phyloP scores from a whole-genome alignment of 2,113 vertebrate species.

The Maccullochella peelii region DNA sequence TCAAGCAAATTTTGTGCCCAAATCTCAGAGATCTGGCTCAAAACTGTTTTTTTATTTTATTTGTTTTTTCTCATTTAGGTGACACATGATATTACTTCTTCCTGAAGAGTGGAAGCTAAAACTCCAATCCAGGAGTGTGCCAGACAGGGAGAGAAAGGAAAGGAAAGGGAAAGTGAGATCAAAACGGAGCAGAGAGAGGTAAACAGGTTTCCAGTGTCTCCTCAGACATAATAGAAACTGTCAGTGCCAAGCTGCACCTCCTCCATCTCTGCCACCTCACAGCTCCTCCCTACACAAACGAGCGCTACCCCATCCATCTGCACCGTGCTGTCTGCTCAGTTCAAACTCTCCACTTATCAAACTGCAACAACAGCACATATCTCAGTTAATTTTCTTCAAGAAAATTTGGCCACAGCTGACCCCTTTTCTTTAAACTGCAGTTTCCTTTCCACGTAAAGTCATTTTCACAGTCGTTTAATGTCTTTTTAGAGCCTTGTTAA shows the following conservation, averaged over 20 bases:
- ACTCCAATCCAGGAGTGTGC: not conserved
- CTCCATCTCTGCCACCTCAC: conserved; percentile 57
- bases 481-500: conserved; percentile 55
- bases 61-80: not conserved
- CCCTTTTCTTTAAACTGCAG: conserved; percentile 18
- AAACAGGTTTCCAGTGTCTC: conserved; percentile 42
- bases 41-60: not conserved
- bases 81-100: not conserved
- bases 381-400: conserved; percentile 10
- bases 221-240: conserved; percentile 44
- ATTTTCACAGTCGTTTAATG: conserved; percentile 45
- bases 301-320: conserved; percentile 1
- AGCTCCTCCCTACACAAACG: not conserved
- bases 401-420: not conserved
- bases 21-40: not conserved
- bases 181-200: conserved; percentile 56
- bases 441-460: conserved; percentile 26
- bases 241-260: conserved; percentile 40
- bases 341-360: conserved; percentile 30
- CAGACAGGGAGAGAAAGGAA: not conserved
- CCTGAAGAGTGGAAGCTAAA: not conserved
- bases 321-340: not conserved
- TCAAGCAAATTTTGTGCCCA: not conserved
- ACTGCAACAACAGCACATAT: conserved; percentile 10
- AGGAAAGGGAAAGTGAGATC: not conserved